A percentile compares a stretch with the other conserved stretches of the same genome.
These are phyloP conservation scores for Steatornis caripensis DNA, from an alignment of 2,113 vertebrate genomes.

Conservation along the genomic window DNA sequence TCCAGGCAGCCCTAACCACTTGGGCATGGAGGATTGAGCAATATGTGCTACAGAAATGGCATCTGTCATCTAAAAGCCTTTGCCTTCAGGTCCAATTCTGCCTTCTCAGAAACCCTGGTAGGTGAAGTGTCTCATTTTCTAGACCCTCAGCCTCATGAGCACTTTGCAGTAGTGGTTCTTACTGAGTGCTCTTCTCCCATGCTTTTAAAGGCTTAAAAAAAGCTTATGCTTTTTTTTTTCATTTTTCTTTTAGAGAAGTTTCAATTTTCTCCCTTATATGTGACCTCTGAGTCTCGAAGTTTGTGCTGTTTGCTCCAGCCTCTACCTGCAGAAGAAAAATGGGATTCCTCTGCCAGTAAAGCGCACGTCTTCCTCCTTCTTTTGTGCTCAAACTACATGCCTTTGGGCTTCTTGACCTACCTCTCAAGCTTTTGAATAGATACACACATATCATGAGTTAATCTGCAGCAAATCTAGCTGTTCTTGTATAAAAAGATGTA, in stretches of 20 bases:
- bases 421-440: neutral
- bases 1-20: neutral
- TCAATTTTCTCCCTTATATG: neutral
- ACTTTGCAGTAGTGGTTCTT: neutral
- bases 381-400: neutral
- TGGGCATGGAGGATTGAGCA: neutral
- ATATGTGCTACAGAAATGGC: neutral
- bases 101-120: neutral
- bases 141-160: neutral
- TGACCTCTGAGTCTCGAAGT: neutral
- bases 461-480: neutral
- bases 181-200: neutral
- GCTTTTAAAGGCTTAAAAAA: neutral
- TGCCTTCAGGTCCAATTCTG: constrained; percentile 2
- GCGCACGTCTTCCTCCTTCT: neutral
- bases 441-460: neutral
- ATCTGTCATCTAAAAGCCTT: neutral
- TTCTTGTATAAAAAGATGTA: neutral
- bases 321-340: neutral
- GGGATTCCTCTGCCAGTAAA: neutral
- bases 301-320: neutral
- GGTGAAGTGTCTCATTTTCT: neutral
- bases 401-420: neutral
- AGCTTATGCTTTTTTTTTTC: accelerated
- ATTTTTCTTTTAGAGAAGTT: neutral